Percentiles rank a stretch among this genome's conserved stretches.
Conservation (phyloP, 2,797 vertebrate genomes). For the Syngnathus acus region DNA sequence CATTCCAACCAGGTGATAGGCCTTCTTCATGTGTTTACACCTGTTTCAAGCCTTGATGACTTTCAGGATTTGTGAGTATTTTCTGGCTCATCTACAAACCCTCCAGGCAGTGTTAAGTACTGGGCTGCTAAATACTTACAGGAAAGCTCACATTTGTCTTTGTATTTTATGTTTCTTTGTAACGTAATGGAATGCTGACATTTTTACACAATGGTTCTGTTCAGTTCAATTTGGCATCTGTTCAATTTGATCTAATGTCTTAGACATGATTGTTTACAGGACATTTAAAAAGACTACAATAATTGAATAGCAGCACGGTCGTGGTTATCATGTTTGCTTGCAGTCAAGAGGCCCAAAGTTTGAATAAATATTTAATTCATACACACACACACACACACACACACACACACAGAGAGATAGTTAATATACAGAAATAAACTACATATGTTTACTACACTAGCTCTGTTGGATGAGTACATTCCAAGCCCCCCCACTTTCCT, state of each 20-base stretch:
- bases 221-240: not conserved
- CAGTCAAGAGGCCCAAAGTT: too few relatives aligned
- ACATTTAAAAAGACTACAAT: too few relatives aligned
- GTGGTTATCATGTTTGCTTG: too few relatives aligned
- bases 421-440: too few relatives aligned
- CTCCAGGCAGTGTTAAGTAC: not conserved
- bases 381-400: too few relatives aligned
- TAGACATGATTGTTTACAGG: not conserved
- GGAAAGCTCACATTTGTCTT: not conserved
- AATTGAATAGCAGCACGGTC: not conserved
- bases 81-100: not conserved
- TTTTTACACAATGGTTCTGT: not conserved
- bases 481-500: not conserved
- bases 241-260: not conserved
- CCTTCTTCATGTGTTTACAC: slow-evolving; percentile 86
- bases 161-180: not conserved
- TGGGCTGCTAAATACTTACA: not conserved
- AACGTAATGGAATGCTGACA: not conserved
- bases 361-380: too few relatives aligned
- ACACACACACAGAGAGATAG: too few relatives aligned
- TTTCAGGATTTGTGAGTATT: slow-evolving; percentile 95
- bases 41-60: slow-evolving; percentile 74
- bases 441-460: not conserved
- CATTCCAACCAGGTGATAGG: slow-evolving; percentile 82
- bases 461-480: not conserved